A percentile compares a stretch with the other conserved stretches of the same genome.
These are phyloP conservation scores for Apocrypta bakeri DNA, from an alignment of 1,140 invertebrate genomes.

Conservation along the genomic window DNA sequence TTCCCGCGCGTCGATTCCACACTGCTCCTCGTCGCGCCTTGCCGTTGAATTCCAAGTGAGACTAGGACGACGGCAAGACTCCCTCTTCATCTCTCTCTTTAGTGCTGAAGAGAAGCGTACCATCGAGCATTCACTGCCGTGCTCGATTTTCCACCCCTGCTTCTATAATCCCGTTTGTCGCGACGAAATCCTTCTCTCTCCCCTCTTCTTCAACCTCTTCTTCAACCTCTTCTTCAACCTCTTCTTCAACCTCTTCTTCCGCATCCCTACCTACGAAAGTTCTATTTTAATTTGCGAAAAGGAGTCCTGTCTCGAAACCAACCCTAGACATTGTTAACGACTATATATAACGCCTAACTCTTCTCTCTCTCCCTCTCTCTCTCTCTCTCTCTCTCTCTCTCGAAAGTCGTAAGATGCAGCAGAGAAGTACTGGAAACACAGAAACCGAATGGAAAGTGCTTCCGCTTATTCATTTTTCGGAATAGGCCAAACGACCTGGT, in stretches of 20 bases:
- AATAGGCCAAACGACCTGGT: slow-evolving; percentile 13
- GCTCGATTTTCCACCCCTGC: slow-evolving; percentile 43
- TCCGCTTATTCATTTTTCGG: slow-evolving; percentile 42
- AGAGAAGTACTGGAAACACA: not conserved
- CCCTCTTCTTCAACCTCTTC: not conserved
- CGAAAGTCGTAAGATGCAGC: not conserved
- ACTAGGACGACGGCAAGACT: not conserved
- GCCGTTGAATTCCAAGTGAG: slow-evolving; percentile 21
- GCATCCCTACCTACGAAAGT: not conserved
- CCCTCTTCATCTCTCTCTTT: not conserved
- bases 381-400: not conserved
- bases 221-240: not conserved
- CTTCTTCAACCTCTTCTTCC: not conserved
- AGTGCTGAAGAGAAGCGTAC: not conserved
- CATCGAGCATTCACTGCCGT: slow-evolving; percentile 33
- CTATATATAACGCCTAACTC: not conserved
- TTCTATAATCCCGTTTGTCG: not conserved
- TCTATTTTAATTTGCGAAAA: slow-evolving; percentile 46
- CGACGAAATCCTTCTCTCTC: not conserved
- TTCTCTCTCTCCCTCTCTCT: no score
- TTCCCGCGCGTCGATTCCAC: slow-evolving; percentile 31
- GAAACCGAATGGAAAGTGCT: slow-evolving; percentile 16
- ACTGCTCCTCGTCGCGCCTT: slow-evolving; percentile 11
- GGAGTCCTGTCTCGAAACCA: not conserved
- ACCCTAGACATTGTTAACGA: not conserved